Base-by-base conservation (phyloP, 1,140 invertebrate genomes). In the Rhizoglyphus robini region DNA sequence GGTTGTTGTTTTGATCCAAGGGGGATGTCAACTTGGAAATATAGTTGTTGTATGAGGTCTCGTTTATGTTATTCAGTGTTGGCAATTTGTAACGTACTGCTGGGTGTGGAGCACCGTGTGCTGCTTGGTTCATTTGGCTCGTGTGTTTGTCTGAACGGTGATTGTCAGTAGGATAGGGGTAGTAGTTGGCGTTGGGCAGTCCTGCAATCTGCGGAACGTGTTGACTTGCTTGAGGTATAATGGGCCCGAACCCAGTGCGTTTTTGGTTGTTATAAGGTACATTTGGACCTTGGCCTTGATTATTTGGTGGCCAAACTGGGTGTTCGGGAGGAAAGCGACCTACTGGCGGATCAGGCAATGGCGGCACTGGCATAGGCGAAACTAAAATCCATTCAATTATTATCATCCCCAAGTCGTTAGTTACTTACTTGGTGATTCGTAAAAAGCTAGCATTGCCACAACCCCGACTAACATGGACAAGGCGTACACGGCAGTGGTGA, bases 321-420 rank as follows among this genome's bases (percentile, higher is more conserved):
- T 68, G 67, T 62, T 69, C 68, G 15, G 68, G 68, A 32, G 68
- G 68, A 31, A 69, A 69, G 18, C 68, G 59, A 15, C 68, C 68
- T 29, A 69, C 68, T 31, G 68, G 68, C 20, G 68, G 68, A 51
- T 69, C 62, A 31, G 68, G 68, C 23, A 69, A 54, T 30, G 68
- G 61, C 20, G 68, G 68, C 5, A 69, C 65, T 29, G 68, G 68
- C 34, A 69, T 29, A 15, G 68, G 68, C 25, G 67, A 68, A 27
- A 68, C 49, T 65, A 32, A 27, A 20, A 51, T 61, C 29, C 11
- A 65, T 29, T 1, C 15, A 65, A 61, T 65, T 54, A 64, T 4
- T 31, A 49, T 65, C 27, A 2, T 49, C 11, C 62, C 62, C 1
- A 64, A 65, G 23, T 4, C 13, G 29, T 11, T 3, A 65, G 63